Base-by-base conservation (phyloP, 1,140 invertebrate genomes). In the Lamellibrachia luymesi region DNA sequence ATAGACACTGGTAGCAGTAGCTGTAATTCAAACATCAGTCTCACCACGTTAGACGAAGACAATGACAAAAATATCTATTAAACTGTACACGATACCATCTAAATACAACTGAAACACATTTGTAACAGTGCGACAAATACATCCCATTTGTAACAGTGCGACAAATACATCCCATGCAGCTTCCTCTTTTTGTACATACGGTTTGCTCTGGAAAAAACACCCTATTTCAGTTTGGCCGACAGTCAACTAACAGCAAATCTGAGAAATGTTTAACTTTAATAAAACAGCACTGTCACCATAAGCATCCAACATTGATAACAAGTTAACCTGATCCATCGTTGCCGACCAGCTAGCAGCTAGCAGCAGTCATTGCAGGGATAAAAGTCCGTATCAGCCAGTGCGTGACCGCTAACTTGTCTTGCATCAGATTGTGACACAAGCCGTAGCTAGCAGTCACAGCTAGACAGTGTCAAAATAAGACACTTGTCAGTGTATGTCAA, bases 11-110 rank as follows among this genome's bases (percentile, higher is more conserved):
- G 64, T 2, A 10, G 64, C 25, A 22, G 64, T 80, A 80, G 64
- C 64, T 80, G 64, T 80, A 80, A 80, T 80, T 22, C 64, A 80
- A 80, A 80, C 64, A 22, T 22, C 13, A 80, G 64, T 80, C 64
- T 80, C 64, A 22, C 13, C 64, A 80, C 64, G 25, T 2, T 80
- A 80, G 64, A 80, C 64, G 17, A 80, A 80, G 64, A 80, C 64
- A 80, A 80, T 80, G 64, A 80, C 64, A 80, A 80, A 80, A 80
- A 80, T 80, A 80, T 80, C 64, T 80, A 80, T 80, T 80, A 80
- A 80, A 80, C 64, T 80, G 64, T 80, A 80, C 64, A 80, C 64
- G 4, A 80, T 80, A 80, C 64, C 17, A 22, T 80, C 64, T 80
- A 80, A 80, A 80, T 80, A 80, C 64, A 80, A 80, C 64, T 80